These are phyloP conservation scores for Gambusia affinis DNA, from an alignment of 2,113 vertebrate genomes.

Conservation along the genomic window DNA sequence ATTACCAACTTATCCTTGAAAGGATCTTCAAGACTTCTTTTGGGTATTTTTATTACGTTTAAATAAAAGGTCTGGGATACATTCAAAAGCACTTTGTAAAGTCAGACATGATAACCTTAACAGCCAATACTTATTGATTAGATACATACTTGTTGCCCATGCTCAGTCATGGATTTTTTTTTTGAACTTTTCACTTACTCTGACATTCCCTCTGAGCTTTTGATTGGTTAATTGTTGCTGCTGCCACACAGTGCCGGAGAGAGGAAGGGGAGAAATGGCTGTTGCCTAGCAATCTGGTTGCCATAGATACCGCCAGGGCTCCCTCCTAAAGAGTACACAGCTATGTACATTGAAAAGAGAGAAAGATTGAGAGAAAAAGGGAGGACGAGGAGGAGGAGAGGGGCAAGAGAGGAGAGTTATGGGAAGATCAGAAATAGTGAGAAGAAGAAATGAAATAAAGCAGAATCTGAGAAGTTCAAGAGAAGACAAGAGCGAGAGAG, in stretches of 20 bases:
- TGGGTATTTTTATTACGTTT: background rate
- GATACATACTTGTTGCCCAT: background rate
- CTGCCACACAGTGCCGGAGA: constrained; percentile 59
- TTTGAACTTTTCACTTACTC: constrained; percentile 65
- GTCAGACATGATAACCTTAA: background rate
- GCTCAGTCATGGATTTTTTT: constrained; percentile 10
- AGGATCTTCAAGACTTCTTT: background rate
- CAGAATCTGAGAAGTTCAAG: constrained; percentile 57
- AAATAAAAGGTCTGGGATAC: background rate
- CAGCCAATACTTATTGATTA: background rate
- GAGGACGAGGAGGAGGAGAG: background rate
- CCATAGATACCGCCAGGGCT: constrained; percentile 84
- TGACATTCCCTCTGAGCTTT: constrained; percentile 45
- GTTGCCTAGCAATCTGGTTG: constrained; percentile 86
- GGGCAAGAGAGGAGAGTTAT: constrained; percentile 25
- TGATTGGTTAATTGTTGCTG: constrained; percentile 67
- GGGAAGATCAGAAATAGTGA: constrained; percentile 27
- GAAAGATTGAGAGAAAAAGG: constrained; percentile 20
- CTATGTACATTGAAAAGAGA: constrained; percentile 81
- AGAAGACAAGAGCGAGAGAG: constrained; percentile 35
- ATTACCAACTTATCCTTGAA: background rate
- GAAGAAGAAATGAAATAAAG: constrained; percentile 10
- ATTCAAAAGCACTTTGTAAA: background rate
- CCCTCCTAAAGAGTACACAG: constrained; percentile 81
- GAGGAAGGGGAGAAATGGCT: constrained; percentile 75